Evolutionary conservation across 2,888 invertebrate species (phyloP), one percentile per base, ranked within the genome.

Genomic region (Nomada ruficornis): DNA sequence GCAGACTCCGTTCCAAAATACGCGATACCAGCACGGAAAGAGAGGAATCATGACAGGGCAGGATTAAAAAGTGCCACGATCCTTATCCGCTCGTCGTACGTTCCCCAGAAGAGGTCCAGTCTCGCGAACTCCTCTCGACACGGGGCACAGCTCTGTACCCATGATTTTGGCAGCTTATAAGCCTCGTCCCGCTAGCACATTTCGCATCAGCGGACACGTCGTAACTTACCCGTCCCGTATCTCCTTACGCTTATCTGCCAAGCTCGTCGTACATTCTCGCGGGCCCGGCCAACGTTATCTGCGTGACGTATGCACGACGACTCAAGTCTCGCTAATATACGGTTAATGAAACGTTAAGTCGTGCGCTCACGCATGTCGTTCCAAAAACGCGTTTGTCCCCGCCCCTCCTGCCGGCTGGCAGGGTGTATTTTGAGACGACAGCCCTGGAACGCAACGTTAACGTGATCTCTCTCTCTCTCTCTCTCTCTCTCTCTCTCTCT

Each of bases 331-430:
- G 87, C 87, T 90, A 90, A 90, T 90, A 88, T 89, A 90, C 86
- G 89, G 90, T 88, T 90, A 90, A 90, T 90, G 90, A 91, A 90
- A 90, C 87, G 78, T 88, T 82, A 83, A 83, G 86, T 85, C 89
- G 85, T 85, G 86, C 86, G 86, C 67, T 71, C 78, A 62, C 77
- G 72, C 75, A 50, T 67, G 36, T 57, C 63, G 64, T 36, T 44
- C 50, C 55, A 78, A 85, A 85, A 81, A 23, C 47, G 47, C 76
- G 74, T 60, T 67, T 65, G 18, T 52, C 52, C 18, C 52, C 7
- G 7, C n/a, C 2, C 9, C 3, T 57, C 29, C 44, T 36, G 50
- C 63, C 29, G 1, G 59, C 15, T 26, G 29, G 57, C 60, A 11
- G 64, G n/a, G 13, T 23, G 52, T 54, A 47, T 63, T 68, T 83